phyloP scores from a whole-genome alignment of 1,140 invertebrate genomes.

The Cardiocondyla obscurior region DNA sequence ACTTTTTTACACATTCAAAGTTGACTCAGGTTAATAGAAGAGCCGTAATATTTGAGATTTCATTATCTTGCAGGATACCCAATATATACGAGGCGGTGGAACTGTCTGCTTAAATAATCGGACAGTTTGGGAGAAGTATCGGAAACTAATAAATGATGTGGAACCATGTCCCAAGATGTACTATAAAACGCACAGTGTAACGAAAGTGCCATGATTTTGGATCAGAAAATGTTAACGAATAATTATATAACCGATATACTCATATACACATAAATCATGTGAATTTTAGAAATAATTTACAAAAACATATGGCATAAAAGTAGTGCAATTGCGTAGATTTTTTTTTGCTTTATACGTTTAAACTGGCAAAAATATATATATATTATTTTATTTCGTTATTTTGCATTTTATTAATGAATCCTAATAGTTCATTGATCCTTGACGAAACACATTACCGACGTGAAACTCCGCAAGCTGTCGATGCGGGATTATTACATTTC shows the following conservation, averaged over 20 bases:
- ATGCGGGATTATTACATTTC: neutral
- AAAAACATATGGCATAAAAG: no score
- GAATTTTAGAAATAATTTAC: neutral
- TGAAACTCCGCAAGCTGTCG: neutral
- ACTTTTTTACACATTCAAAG: neutral
- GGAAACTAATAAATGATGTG: constrained; percentile 79
- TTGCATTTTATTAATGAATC: neutral
- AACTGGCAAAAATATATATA: neutral
- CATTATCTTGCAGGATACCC: constrained; percentile 86
- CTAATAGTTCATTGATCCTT: neutral
- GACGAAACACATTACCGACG: neutral
- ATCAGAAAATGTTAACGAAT: no score
- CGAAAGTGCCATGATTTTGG: neutral
- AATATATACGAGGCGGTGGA: constrained; percentile 91
- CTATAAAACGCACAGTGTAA: neutral
- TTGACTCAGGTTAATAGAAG: neutral
- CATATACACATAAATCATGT: no score
- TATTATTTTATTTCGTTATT: neutral
- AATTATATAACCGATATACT: no score
- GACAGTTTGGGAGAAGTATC: constrained; percentile 85
- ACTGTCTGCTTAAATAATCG: constrained; percentile 89
- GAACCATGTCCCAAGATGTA: constrained; percentile 80
- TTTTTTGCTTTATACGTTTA: no score
- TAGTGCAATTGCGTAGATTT: no score
- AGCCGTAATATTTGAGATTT: neutral